Conservation (phyloP, 2,797 vertebrate species). For the Mico argentatus region DNA sequence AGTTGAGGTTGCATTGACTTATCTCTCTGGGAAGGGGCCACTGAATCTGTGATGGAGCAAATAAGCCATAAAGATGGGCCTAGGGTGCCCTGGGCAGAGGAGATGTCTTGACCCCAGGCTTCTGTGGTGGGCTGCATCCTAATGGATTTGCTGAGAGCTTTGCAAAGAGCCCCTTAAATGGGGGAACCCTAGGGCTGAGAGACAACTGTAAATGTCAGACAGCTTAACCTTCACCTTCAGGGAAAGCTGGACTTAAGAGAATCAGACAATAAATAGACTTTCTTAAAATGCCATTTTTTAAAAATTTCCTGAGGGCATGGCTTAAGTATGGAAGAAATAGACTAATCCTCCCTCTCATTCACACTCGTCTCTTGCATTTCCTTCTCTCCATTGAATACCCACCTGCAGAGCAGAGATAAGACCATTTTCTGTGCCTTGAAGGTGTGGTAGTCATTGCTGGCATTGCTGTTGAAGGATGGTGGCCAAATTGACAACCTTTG, state of each 20-base stretch:
- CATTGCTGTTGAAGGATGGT: neutral
- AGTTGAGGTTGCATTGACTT: conserved; percentile 41
- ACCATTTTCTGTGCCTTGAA: neutral
- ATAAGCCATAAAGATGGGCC: neutral
- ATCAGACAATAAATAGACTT: neutral
- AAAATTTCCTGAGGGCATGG: neutral
- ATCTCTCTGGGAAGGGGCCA: neutral
- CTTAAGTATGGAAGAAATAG: neutral
- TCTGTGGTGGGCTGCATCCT: neutral
- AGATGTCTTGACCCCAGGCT: neutral
- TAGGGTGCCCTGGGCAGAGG: neutral
- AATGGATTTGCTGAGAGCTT: neutral
- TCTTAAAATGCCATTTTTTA: neutral
- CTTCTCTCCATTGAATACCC: neutral
- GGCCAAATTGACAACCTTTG: neutral
- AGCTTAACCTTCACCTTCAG: conserved; percentile 37
- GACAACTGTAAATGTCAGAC: neutral
- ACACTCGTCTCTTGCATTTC: neutral
- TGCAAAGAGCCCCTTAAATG: neutral
- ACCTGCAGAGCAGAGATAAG: conserved; percentile 36
- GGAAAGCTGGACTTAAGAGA: neutral
- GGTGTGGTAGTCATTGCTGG: neutral
- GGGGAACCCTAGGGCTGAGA: neutral
- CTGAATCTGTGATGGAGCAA: neutral
- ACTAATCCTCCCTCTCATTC: neutral